phyloP scores from a whole-genome alignment of 1,140 invertebrate genomes.

The Aphelenchoides besseyi region DNA sequence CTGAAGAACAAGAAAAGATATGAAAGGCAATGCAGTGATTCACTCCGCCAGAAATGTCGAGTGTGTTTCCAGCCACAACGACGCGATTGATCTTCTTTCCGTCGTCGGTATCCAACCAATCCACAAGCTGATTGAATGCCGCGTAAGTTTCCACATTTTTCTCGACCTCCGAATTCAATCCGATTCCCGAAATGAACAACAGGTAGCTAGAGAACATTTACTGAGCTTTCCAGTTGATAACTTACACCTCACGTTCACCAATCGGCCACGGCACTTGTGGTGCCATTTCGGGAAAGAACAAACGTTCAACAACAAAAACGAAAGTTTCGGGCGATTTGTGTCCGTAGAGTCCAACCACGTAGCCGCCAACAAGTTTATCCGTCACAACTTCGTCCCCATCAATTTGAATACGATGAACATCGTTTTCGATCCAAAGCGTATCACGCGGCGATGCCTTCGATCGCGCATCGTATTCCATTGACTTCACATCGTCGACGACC shows the following conservation, averaged over 20 bases:
- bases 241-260: conserved; percentile 36
- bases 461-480: too few relatives aligned
- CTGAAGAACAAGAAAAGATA: neutral
- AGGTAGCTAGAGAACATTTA: conserved; percentile 38
- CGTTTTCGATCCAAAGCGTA: conserved; percentile 36
- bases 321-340: conserved; percentile 7
- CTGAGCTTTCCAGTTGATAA: neutral
- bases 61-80: conserved; percentile 40
- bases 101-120: conserved; percentile 32
- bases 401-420: conserved; percentile 37
- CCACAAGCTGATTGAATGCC: conserved; percentile 26
- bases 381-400: conserved; percentile 34
- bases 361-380: conserved; percentile 35
- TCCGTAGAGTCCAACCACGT: conserved; percentile 40
- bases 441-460: conserved; percentile 28
- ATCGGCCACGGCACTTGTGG: conserved; percentile 38
- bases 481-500: too few relatives aligned
- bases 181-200: conserved; percentile 38
- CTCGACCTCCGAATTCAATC: conserved; percentile 4
- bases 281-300: conserved; percentile 31
- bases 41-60: conserved; percentile 22
- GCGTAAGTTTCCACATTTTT: conserved; percentile 21
- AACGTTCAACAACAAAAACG: conserved; percentile 30
- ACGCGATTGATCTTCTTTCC: conserved; percentile 23
- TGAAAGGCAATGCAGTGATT: conserved; percentile 18